phyloP scores from a whole-genome alignment of 2,888 invertebrate species.

The Tromatobia lineatoria region DNA sequence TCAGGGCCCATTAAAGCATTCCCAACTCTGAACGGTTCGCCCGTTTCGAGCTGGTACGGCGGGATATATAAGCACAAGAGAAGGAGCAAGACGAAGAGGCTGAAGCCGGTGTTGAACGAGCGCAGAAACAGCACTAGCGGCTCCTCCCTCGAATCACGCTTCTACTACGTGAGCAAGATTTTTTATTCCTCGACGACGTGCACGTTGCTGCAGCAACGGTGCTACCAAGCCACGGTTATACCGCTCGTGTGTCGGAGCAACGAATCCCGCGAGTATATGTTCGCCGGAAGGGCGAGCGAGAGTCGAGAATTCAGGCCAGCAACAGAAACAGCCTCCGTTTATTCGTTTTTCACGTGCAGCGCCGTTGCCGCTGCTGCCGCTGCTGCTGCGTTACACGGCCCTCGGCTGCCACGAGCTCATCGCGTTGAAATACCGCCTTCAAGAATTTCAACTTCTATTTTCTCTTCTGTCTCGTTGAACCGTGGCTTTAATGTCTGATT shows the following conservation, averaged over 20 bases:
- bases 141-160: slow-evolving; percentile 62
- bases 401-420: not conserved
- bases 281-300: slow-evolving; percentile 40
- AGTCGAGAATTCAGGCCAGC: slow-evolving; percentile 13
- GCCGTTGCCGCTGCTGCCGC: not conserved
- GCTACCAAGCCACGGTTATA: slow-evolving; percentile 28
- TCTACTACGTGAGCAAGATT: slow-evolving; percentile 46
- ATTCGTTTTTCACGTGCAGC: slow-evolving; percentile 1
- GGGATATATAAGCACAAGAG: not conserved
- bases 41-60: slow-evolving; percentile 25
- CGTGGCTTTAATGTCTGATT: slow-evolving; percentile 3
- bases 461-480: not conserved
- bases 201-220: slow-evolving; percentile 36
- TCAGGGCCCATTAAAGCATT: slow-evolving; percentile 71
- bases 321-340: slow-evolving; percentile 23
- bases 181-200: slow-evolving; percentile 45
- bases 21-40: slow-evolving; percentile 55
- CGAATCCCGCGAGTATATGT: slow-evolving; percentile 32
- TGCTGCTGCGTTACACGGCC: not conserved
- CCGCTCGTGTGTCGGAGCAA: slow-evolving; percentile 52
- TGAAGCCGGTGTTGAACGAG: slow-evolving; percentile 35
- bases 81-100: slow-evolving; percentile 32
- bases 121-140: slow-evolving; percentile 23
- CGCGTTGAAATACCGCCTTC: slow-evolving; percentile 9
- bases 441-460: slow-evolving; percentile 32